Base-by-base conservation (phyloP, 2,888 invertebrate species). In the Tyria jacobaeae region DNA sequence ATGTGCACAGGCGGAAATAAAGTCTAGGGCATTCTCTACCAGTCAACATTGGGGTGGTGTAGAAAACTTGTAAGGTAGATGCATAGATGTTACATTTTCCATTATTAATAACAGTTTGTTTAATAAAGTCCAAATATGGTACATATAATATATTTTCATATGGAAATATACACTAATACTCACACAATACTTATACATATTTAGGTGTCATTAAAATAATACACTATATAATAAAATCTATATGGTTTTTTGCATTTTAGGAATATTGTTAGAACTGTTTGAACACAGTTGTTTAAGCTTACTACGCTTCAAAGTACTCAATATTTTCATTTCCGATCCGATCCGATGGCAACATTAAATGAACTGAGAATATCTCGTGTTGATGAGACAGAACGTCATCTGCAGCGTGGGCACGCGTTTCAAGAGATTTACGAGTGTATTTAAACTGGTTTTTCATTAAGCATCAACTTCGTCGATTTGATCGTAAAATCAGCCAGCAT, bases 401-500 rank as follows among this genome's bases (percentile, higher is more conserved):
- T 78, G 77, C 73, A 76, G 85, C 84, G 88, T 87, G 88, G 89
- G 89, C 90, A 90, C 90, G 90, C 87, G 90, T 83, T n/a, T 83
- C 79, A 70, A 75, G 80, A 89, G 90, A 92, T 91, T 91, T 92
- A 92, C 90, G 91, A 90, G 89, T 91, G 88, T 89, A 90, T 91
- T 92, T 90, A 91, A 92, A 91, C 91, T 89, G 91, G 90, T 91
- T 91, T 87, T 84, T 88, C 90, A 90, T 91, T 91, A 91, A 90
- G 87, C 84, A 89, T 86, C 87, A 89, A 89, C 89, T 87, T 87
- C 84, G 83, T 82, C 83, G 89, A 92, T 92, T 89, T 90, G 90
- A 91, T 91, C 90, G 90, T 92, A 91, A 91, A 91, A 87, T 85
- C 87, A 86, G 88, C 85, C 87, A n/a, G 89, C 88, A n/a, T 89